Conservation (phyloP, 2,113 vertebrate genomes). For the Anser cygnoides region DNA sequence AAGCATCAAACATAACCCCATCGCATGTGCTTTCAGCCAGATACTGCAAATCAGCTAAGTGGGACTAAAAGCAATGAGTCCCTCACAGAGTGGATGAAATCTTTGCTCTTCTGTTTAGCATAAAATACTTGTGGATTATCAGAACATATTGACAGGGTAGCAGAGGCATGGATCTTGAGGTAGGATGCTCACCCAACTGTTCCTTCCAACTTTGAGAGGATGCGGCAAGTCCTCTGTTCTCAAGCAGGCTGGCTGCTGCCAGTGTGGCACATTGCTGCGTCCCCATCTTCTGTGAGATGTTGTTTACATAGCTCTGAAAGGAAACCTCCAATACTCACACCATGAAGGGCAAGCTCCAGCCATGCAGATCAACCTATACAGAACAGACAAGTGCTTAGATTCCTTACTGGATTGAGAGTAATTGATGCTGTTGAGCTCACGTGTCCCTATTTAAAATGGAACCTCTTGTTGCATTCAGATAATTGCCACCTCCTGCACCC, state of each 20-base stretch:
- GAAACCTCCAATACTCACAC: neutral
- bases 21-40: neutral
- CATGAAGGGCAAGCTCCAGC: neutral
- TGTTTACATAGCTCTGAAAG: neutral
- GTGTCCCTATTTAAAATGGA: neutral
- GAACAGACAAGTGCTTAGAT: neutral
- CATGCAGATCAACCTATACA: neutral
- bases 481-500: neutral
- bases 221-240: fast-evolving
- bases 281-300: neutral
- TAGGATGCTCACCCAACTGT: neutral
- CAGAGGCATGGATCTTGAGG: neutral
- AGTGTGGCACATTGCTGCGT: fast-evolving
- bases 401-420: neutral
- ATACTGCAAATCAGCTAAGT: neutral
- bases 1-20: neutral
- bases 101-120: neutral
- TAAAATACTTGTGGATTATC: neutral
- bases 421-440: neutral
- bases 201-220: neutral
- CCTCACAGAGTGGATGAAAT: neutral
- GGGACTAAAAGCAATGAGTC: neutral
- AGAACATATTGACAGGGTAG: neutral
- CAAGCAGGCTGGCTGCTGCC: neutral
- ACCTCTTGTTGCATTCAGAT: neutral